Percentiles rank a stretch among this genome's conserved stretches.
phyloP scores from a whole-genome alignment of 2,797 vertebrate genomes.

The Columba guinea region DNA sequence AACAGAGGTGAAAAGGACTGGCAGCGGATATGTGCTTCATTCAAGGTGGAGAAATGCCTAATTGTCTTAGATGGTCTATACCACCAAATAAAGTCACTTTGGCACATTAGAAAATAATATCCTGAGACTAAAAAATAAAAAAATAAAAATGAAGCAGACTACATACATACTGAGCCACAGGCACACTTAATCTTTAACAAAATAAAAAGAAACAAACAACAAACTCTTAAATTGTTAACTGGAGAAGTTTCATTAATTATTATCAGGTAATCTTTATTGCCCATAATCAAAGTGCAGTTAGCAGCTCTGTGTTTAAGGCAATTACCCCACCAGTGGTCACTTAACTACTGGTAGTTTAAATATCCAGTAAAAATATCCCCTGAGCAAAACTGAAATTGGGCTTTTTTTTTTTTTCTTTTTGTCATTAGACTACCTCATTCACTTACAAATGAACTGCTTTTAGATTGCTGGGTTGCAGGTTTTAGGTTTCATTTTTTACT shows the following conservation, averaged over 20 bases:
- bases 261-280: not conserved
- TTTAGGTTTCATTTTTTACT: not conserved
- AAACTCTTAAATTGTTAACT: not conserved
- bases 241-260: not conserved
- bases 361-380: not conserved
- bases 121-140: not conserved
- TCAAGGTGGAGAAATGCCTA: not conserved
- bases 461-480: not conserved
- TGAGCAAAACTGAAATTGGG: not conserved
- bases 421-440: not conserved
- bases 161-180: not conserved
- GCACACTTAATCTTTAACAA: not conserved
- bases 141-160: not conserved
- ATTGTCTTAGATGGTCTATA: not conserved
- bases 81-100: not conserved
- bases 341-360: not conserved
- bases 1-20: not conserved
- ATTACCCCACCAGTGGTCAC: not conserved
- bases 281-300: not conserved
- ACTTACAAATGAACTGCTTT: not conserved
- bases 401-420: not conserved
- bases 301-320: not conserved
- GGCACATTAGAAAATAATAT: not conserved
- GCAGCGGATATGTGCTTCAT: not conserved
- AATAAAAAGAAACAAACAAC: not conserved